These are phyloP conservation scores for Rhea americana DNA, from an alignment of 2,113 vertebrate genomes.

Conservation along the genomic window DNA sequence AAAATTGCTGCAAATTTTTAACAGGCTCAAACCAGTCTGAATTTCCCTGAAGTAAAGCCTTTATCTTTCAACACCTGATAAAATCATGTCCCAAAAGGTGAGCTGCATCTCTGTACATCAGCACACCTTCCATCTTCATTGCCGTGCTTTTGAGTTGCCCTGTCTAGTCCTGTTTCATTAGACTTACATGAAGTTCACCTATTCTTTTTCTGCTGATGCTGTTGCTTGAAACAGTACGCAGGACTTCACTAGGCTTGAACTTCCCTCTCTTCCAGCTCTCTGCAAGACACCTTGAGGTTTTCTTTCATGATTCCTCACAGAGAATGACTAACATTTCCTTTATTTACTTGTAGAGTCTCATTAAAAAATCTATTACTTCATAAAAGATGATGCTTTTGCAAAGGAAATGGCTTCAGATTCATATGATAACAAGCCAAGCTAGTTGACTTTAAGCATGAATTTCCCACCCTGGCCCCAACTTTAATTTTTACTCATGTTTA, in stretches of 20 bases:
- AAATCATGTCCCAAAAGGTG: neutral
- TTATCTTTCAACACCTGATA: neutral
- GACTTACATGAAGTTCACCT: neutral
- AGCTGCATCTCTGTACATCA: accelerated
- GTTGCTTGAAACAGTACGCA: accelerated
- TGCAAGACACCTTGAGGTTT: neutral
- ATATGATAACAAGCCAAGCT: neutral
- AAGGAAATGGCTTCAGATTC: neutral
- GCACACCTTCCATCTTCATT: neutral
- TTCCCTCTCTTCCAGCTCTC: neutral
- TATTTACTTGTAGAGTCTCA: neutral
- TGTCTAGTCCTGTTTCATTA: neutral
- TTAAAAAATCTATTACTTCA: neutral
- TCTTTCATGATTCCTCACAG: neutral
- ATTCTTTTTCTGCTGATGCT: neutral
- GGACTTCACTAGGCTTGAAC: neutral
- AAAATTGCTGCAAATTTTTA: neutral
- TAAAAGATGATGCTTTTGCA: neutral
- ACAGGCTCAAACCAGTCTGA: neutral
- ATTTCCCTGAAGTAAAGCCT: neutral
- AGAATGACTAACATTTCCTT: neutral
- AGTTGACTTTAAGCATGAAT: neutral
- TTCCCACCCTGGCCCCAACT: neutral
- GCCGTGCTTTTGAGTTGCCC: neutral
- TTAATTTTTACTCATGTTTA: neutral